Evolutionary conservation across 2,888 invertebrate species (phyloP).

Genomic region (Cryptus armator): DNA sequence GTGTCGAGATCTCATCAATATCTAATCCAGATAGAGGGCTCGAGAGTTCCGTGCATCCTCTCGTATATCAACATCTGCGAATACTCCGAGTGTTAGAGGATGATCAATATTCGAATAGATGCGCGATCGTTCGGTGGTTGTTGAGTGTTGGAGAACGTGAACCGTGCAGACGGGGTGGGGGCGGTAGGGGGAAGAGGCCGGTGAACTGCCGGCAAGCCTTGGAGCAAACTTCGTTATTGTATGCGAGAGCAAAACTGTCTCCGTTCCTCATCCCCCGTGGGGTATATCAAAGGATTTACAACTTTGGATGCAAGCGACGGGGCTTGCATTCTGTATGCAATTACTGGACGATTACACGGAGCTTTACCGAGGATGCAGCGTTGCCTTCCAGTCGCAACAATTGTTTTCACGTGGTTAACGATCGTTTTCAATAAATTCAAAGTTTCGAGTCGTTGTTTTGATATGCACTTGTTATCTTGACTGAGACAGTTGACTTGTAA

Average conservation of each 20-base stretch:
- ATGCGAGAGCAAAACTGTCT: slow-evolving; percentile 29
- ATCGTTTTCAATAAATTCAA: slow-evolving; percentile 1
- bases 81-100: slow-evolving; percentile 45
- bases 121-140: slow-evolving; percentile 46
- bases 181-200: background rate
- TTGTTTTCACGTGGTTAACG: background rate
- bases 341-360: slow-evolving; percentile 24
- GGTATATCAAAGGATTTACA: slow-evolving; percentile 22
- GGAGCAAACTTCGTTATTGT: slow-evolving; percentile 46
- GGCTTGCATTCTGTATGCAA: slow-evolving; percentile 31
- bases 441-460: background rate
- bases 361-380: background rate
- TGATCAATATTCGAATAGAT: slow-evolving; percentile 67
- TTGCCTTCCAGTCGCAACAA: slow-evolving; percentile 5
- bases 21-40: background rate
- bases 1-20: slow-evolving; percentile 55
- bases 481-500: background rate
- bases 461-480: background rate
- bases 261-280: background rate
- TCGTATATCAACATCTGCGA: slow-evolving; percentile 42
- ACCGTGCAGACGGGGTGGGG: background rate
- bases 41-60: slow-evolving; percentile 54
- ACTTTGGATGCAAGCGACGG: slow-evolving; percentile 4
- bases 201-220: slow-evolving; percentile 24
- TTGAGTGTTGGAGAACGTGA: slow-evolving; percentile 19